A percentile compares a stretch with the other conserved stretches of the same genome.
Conservation (phyloP, 2,113 vertebrate species). For the Dunckerocampus dactyliophorus region DNA sequence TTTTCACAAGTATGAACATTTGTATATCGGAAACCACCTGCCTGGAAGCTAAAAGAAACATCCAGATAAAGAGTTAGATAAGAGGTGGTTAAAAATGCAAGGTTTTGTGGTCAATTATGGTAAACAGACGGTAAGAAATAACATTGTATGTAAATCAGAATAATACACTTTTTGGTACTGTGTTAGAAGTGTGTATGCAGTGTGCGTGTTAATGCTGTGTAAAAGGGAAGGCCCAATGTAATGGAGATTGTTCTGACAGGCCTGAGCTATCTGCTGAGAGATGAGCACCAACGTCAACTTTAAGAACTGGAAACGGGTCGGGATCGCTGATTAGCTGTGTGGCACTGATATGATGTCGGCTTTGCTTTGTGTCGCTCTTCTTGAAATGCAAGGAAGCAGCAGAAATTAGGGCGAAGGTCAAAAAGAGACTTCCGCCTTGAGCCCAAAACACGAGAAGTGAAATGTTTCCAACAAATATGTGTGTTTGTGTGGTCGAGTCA, state of each 20-base stretch:
- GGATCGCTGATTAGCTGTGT: slow-evolving; percentile 8
- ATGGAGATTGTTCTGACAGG: slow-evolving; percentile 42
- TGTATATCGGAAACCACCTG: slow-evolving; percentile 11
- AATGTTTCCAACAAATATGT: slow-evolving; percentile 20
- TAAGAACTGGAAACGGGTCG: slow-evolving; percentile 27
- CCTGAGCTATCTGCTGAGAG: slow-evolving; percentile 19
- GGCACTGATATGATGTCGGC: slow-evolving; percentile 23
- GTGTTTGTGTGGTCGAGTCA: slow-evolving; percentile 37
- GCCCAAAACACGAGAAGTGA: slow-evolving; percentile 29
- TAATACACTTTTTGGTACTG: neutral
- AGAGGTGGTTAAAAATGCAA: neutral
- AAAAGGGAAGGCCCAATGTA: neutral
- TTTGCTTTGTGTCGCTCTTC: slow-evolving; percentile 8
- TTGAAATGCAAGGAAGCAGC: slow-evolving; percentile 2
- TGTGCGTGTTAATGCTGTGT: neutral
- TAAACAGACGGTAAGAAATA: neutral
- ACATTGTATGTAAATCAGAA: neutral
- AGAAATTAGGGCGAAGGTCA: slow-evolving; percentile 12
- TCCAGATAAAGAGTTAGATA: neutral
- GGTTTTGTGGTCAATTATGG: neutral
- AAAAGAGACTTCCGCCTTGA: slow-evolving; percentile 26
- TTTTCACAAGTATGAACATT: neutral
- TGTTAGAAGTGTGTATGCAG: slow-evolving; percentile 1
- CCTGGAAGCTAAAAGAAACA: neutral
- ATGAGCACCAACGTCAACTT: slow-evolving; percentile 13